Conservation (phyloP, 1,140 invertebrate species). For the Atopsyche davidsoni region DNA sequence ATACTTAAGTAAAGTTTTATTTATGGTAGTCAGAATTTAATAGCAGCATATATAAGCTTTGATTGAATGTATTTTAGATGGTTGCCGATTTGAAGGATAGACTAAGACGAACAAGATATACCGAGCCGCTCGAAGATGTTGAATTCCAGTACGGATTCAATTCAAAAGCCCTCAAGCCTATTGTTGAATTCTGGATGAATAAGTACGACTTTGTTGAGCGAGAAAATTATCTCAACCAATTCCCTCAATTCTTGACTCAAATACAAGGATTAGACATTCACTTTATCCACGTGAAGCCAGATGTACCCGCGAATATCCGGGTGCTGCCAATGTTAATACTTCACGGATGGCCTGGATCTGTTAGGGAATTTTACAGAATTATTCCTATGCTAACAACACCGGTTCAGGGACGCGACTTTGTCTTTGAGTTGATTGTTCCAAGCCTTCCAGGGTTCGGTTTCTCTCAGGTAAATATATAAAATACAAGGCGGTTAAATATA, state of each 20-base stretch:
- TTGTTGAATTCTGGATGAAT: conserved; percentile 64
- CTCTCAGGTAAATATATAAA: conserved; percentile 46
- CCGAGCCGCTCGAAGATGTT: conserved; percentile 20
- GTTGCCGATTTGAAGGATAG: conserved; percentile 15
- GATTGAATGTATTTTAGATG: too few relatives aligned
- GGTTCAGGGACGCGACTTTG: conserved; percentile 52
- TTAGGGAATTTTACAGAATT: conserved; percentile 73
- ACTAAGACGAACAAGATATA: conserved; percentile 16
- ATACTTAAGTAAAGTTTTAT: too few relatives aligned
- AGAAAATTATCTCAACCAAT: conserved; percentile 61
- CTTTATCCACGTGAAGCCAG: conserved; percentile 57
- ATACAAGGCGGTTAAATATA: conserved; percentile 39
- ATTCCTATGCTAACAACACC: conserved; percentile 63
- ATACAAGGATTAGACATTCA: conserved; percentile 66
- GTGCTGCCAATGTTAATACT: conserved; percentile 64
- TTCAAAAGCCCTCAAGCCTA: conserved; percentile 51
- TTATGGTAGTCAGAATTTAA: too few relatives aligned
- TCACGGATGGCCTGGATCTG: conserved; percentile 81
- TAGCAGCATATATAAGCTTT: too few relatives aligned
- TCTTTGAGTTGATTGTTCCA: conserved; percentile 74
- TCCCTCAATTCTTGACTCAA: conserved; percentile 64
- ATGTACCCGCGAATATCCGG: conserved; percentile 43
- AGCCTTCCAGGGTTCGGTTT: conserved; percentile 72
- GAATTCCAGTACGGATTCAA: conserved; percentile 59
- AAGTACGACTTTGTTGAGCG: conserved; percentile 66